Evolutionary conservation across 2,888 invertebrate genomes (phyloP).

Genomic region (Malacosoma neustria): DNA sequence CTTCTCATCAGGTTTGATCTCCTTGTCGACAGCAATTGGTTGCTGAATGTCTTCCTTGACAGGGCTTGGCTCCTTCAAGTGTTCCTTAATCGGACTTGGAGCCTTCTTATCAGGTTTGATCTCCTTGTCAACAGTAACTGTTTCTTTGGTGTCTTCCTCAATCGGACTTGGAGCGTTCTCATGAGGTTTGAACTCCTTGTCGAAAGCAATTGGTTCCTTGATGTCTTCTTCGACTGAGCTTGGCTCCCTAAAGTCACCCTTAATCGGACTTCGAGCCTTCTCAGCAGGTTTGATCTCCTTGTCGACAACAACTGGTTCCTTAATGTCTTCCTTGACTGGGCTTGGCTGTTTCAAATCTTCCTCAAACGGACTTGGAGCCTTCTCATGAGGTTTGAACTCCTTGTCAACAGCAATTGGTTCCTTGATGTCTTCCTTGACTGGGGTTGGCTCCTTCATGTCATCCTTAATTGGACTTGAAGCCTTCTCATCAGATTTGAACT

Average conservation of each 20-base stretch:
- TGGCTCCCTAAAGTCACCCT: slow-evolving; percentile 4
- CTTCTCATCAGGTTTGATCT: background rate
- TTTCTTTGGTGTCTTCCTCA: too few relatives aligned
- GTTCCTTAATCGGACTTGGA: slow-evolving; percentile 4
- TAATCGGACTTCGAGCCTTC: slow-evolving; percentile 3
- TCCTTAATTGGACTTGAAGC: too few relatives aligned
- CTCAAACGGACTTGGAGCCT: slow-evolving; percentile 9
- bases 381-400: too few relatives aligned
- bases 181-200: background rate
- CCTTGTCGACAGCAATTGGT: background rate
- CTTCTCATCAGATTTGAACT: background rate
- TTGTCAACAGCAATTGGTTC: too few relatives aligned
- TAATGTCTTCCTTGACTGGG: slow-evolving; percentile 1
- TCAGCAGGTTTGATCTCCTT: slow-evolving; percentile 6
- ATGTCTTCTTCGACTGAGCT: slow-evolving; percentile 2
- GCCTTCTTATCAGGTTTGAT: slow-evolving; percentile 7
- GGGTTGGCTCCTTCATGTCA: too few relatives aligned
- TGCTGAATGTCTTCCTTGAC: slow-evolving; percentile 2
- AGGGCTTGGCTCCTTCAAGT: slow-evolving; percentile 5
- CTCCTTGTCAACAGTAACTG: too few relatives aligned
- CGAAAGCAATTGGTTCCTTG: slow-evolving; percentile 1
- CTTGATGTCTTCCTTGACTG: too few relatives aligned
- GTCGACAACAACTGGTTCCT: slow-evolving; percentile 1
- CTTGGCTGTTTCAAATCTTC: slow-evolving; percentile 5
- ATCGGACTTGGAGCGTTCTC: slow-evolving; percentile 2